These are phyloP conservation scores for Polymixis lichenea DNA, from an alignment of 2,888 invertebrate species.

Conservation along the genomic window DNA sequence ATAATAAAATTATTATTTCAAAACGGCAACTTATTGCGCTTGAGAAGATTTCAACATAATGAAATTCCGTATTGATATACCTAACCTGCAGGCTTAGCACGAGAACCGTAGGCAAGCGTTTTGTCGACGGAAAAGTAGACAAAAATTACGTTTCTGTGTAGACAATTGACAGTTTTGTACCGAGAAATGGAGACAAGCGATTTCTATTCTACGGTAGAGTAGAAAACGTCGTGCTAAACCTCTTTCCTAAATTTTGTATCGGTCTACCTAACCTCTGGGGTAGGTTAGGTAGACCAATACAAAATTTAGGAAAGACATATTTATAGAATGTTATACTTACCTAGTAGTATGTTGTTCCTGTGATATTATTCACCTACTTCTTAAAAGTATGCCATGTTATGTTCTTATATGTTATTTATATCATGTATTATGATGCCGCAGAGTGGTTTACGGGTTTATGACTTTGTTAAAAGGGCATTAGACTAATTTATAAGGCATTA, in stretches of 20 bases:
- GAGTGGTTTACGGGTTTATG: constrained; percentile 30
- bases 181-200: too few species aligned
- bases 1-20: not conserved
- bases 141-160: too few species aligned
- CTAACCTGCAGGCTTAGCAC: too few species aligned
- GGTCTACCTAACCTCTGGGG: too few species aligned
- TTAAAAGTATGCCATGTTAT: not conserved
- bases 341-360: not conserved
- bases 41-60: too few species aligned
- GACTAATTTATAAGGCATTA: constrained; percentile 30
- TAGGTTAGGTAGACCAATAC: not conserved
- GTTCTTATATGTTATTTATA: constrained; percentile 22
- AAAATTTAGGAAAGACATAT: not conserved
- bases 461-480: constrained; percentile 4
- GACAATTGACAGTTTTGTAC: too few species aligned
- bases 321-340: not conserved
- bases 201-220: too few species aligned
- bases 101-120: too few species aligned
- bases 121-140: too few species aligned
- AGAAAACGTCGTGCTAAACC: too few species aligned
- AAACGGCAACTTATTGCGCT: not conserved
- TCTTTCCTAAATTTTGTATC: too few species aligned
- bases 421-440: constrained; percentile 1
- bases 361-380: constrained; percentile 37
- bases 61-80: too few species aligned